These are phyloP conservation scores for Agrotis clavis DNA, from an alignment of 2,888 invertebrate genomes.

Conservation along the genomic window DNA sequence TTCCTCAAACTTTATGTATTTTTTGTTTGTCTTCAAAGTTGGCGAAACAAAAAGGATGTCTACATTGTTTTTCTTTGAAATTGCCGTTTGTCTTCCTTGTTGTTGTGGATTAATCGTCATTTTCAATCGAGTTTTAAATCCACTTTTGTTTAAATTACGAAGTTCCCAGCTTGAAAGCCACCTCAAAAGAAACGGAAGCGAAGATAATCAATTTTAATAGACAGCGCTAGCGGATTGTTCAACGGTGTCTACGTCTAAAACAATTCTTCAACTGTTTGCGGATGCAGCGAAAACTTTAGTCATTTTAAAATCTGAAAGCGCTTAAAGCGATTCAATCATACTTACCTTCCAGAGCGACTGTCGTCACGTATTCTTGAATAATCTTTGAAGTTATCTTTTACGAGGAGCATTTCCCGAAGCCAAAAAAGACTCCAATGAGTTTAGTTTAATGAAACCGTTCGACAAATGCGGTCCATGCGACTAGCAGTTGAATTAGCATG, in stretches of 20 bases:
- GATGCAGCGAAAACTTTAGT: slow-evolving; percentile 62
- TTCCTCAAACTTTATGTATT: slow-evolving; percentile 38
- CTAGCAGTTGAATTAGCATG: slow-evolving; percentile 83
- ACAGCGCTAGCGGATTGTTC: slow-evolving; percentile 45
- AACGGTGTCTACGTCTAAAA: slow-evolving; percentile 48
- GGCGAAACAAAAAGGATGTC: slow-evolving; percentile 35
- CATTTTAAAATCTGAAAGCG: slow-evolving; percentile 61
- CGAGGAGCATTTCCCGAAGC: slow-evolving; percentile 60
- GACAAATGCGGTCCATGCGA: slow-evolving; percentile 71
- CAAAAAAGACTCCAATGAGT: slow-evolving; percentile 77
- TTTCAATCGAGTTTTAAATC: slow-evolving; percentile 47
- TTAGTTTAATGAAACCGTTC: slow-evolving; percentile 78
- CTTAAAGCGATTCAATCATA: slow-evolving; percentile 64
- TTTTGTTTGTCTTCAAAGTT: slow-evolving; percentile 50
- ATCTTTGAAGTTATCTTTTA: slow-evolving; percentile 62
- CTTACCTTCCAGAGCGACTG: slow-evolving; percentile 54
- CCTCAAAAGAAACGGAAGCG: slow-evolving; percentile 34
- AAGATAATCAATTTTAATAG: slow-evolving; percentile 55
- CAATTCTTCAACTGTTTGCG: slow-evolving; percentile 57
- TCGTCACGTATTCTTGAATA: slow-evolving; percentile 55
- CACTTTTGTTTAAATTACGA: slow-evolving; percentile 38
- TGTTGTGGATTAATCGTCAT: slow-evolving; percentile 47
- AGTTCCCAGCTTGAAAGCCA: slow-evolving; percentile 30
- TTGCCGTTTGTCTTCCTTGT: slow-evolving; percentile 37
- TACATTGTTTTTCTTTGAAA: slow-evolving; percentile 49